Evolutionary conservation across 2,888 invertebrate genomes (phyloP), one percentile per base, ranked within the genome.

Genomic region (Hypomecis atomaria): DNA sequence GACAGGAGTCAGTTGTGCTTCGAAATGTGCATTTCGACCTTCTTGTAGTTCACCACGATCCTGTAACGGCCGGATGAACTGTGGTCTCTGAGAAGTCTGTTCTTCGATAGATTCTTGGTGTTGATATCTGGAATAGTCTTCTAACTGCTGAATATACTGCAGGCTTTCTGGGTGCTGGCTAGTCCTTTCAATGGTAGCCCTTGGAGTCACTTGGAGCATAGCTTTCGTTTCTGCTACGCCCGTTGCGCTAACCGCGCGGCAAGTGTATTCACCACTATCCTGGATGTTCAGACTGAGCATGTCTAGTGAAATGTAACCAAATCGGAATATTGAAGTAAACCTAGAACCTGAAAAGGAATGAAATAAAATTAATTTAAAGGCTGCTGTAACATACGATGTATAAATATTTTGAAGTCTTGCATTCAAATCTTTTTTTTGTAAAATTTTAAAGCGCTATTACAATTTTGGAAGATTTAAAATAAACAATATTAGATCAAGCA

Each of bases 251-350:
- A 96, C 94, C 52, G 98, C 97, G 71, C 97, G 95, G 87, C 98
- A 98, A 71, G 97, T 95, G 82, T 98, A 98, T 89, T 98, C 97
- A 64, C 98, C 99, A 78, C 96, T 96, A 83, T 99, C 99, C 81
- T 96, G 96, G 70, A 95, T 92, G 73, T 96, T 96, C 64, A 98
- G 94, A 90, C 97, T 97, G 77, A 98, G 94, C 83, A 99, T 94
- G 85, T 98, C 98, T 76, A 99, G 94, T 74, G 98, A 97, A 79
- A 99, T 98, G 86, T 98, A 99, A 78, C 99, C 99, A 92, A 99
- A 99, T 86, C 99, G 97, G 93, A 99, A 98, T 82, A 98, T 96
- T 71, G 98, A 97, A 81, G 98, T 98, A 85, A 97, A 97, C 83
- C 99, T 96, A 73, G 99, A 98, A 93, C 99, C 99, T 98, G 78